Conservation (phyloP, 30 jellyfish, hydroid and myxozoan species). For the Aurelia sp. region DNA sequence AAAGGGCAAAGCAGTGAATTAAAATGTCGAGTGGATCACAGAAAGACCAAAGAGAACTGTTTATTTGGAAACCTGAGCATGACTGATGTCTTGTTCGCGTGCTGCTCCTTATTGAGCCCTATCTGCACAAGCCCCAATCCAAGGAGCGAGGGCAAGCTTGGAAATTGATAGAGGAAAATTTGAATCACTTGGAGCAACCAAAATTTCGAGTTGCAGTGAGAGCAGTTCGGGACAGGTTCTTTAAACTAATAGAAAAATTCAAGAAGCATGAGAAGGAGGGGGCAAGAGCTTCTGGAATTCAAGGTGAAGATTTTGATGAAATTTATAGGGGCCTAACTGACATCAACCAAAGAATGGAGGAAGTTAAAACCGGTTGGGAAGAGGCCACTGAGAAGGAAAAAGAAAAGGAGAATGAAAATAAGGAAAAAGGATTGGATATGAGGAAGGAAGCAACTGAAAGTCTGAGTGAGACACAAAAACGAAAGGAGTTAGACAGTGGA, state of each 20-base stretch:
- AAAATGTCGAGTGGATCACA: slow-evolving; percentile 27
- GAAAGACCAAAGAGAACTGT: slow-evolving; percentile 39
- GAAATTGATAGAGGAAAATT: slow-evolving; percentile 46
- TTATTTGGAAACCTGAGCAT: slow-evolving; percentile 65
- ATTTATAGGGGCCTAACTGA: too few species aligned
- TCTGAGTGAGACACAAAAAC: too few species aligned
- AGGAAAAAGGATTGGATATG: too few species aligned
- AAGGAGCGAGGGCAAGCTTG: slow-evolving; percentile 79
- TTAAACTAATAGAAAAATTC: slow-evolving; percentile 39
- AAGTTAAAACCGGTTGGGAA: background rate
- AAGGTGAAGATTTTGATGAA: slow-evolving; percentile 61
- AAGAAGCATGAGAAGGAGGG: slow-evolving; percentile 33
- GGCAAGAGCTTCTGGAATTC: slow-evolving; percentile 60
- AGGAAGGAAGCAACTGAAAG: too few species aligned
- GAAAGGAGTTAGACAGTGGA: background rate
- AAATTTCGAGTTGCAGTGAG: slow-evolving; percentile 53
- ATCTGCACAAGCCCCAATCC: slow-evolving; percentile 47
- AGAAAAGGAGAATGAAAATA: too few species aligned
- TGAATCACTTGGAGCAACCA: slow-evolving; percentile 55
- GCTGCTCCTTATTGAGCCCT: slow-evolving; percentile 68
- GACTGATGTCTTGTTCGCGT: slow-evolving; percentile 42
- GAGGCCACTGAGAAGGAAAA: background rate
- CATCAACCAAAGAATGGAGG: too few species aligned
- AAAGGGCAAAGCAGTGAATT: background rate
- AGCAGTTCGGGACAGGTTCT: slow-evolving; percentile 70